These are phyloP conservation scores for Gobio gobio DNA, from an alignment of 2,113 vertebrate species.

Conservation along the genomic window DNA sequence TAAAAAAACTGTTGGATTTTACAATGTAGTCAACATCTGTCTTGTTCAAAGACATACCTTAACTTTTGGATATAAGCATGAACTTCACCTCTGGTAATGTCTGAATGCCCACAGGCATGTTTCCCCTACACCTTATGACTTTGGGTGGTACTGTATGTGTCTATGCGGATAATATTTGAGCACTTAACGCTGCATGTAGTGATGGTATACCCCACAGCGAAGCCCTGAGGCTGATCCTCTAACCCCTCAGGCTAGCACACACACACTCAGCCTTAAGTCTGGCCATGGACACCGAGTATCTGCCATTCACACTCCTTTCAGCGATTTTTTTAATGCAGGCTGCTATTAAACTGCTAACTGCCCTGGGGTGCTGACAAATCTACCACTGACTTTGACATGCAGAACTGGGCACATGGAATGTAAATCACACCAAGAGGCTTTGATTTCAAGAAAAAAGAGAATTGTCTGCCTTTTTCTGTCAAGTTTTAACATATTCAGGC, in stretches of 20 bases:
- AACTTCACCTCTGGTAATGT: neutral
- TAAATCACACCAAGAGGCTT: neutral
- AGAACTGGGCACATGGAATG: neutral
- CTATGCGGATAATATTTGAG: neutral
- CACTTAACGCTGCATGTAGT: neutral
- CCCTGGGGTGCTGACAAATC: slow-evolving; percentile 9
- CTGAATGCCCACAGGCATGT: slow-evolving; percentile 2
- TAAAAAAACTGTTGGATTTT: too few relatives aligned
- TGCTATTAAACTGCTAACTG: slow-evolving; percentile 31
- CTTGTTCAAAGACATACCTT: neutral
- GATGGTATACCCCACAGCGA: neutral
- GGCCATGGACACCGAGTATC: neutral
- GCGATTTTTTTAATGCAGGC: neutral
- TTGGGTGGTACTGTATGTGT: neutral
- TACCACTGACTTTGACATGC: slow-evolving; percentile 18
- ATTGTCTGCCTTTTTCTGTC: neutral
- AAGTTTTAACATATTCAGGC: neutral
- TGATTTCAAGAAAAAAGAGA: slow-evolving; percentile 1
- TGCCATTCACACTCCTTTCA: slow-evolving; percentile 11
- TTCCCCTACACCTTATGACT: neutral
- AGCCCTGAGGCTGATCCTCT: slow-evolving; percentile 26
- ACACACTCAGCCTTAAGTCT: slow-evolving; percentile 1
- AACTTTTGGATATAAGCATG: neutral
- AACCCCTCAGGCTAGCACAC: slow-evolving; percentile 4
- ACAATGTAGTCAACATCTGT: neutral